A percentile compares a stretch with the other conserved stretches of the same genome.
Conservation (phyloP, 2,797 vertebrate species). For the Anguilla marmorata region DNA sequence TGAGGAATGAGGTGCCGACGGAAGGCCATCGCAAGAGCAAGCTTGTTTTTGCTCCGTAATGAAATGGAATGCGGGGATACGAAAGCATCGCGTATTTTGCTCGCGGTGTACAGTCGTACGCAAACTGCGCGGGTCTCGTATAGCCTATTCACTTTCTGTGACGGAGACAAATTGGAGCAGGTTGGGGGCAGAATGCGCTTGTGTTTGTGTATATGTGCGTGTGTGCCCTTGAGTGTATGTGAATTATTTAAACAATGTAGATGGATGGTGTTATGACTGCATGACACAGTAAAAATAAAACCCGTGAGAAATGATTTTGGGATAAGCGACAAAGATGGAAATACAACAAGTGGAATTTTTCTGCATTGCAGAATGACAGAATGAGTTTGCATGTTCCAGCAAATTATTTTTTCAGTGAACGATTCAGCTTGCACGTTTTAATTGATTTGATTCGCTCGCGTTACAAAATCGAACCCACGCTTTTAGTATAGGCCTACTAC, state of each 20-base stretch:
- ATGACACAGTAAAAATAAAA: conserved; percentile 52
- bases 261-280: conserved; percentile 49
- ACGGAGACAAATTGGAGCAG: conserved; percentile 56
- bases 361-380: not conserved
- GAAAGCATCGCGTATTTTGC: conserved; percentile 22
- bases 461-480: not conserved
- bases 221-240: conserved; percentile 32
- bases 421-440: not conserved
- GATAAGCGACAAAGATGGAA: conserved; percentile 27
- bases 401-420: not conserved
- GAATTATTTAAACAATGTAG: conserved; percentile 51
- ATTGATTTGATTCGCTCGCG: not conserved
- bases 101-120: conserved; percentile 18
- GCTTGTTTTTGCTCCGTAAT: conserved; percentile 44
- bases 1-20: conserved; percentile 43
- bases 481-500: not conserved
- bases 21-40: conserved; percentile 36
- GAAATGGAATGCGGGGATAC: conserved; percentile 41
- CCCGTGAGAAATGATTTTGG: conserved; percentile 51
- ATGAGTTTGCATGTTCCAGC: not conserved
- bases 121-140: conserved; percentile 39
- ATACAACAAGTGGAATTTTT: not conserved
- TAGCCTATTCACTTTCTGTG: conserved; percentile 26
- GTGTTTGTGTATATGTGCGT: conserved; percentile 31
- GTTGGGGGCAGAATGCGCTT: conserved; percentile 43